Evolutionary conservation across 2,888 invertebrate species (phyloP), one percentile per base, ranked within the genome.

Genomic region (Platycheirus rosarum): DNA sequence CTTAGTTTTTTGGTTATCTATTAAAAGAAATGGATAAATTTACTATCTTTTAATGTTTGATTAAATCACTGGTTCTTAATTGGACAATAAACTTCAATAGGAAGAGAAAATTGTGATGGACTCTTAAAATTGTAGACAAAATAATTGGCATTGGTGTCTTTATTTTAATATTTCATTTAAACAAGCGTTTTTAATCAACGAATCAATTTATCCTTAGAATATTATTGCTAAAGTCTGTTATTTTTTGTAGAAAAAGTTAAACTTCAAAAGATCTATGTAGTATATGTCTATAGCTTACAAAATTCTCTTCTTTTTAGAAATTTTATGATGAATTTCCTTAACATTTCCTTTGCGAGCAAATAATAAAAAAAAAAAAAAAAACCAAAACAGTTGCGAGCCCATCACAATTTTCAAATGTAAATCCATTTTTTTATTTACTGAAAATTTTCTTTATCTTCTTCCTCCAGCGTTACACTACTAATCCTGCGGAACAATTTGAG

Each of bases 401-500:
- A 89, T 89, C 89, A 89, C 89, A 89, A 89, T 86, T 88, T 89
- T 90, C 88, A 87, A 86, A 86, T 9, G 4, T 40, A 11, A 46
- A 46, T 46, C 23, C 11, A 46, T 13, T 85, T 85, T n/a, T n/a
- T n/a, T n/a, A n/a, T n/a, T 32, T 51, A 79, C 40, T 37, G 7
- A 40, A 11, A 14, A 42, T 18, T 62, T 62, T 62, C 40, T 23
- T 11, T 42, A 14, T 14, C 8, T 16, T 70, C n/a, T 40, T 53
- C n/a, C 18, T 44, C 51, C 60, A 84, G 77, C 85, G 86, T 65
- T 86, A 85, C 32, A 84, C 80, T 35, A 80, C 76, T 0, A 85
- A 85, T 77, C 88, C 87, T 46, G 87, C 89, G 48, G 92, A 91
- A 85, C 92, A 92, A 87, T 91, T 93, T 78, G 93, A 93, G 86